phyloP scores from a whole-genome alignment of 2,888 invertebrate genomes.

The Lycia hirtaria region DNA sequence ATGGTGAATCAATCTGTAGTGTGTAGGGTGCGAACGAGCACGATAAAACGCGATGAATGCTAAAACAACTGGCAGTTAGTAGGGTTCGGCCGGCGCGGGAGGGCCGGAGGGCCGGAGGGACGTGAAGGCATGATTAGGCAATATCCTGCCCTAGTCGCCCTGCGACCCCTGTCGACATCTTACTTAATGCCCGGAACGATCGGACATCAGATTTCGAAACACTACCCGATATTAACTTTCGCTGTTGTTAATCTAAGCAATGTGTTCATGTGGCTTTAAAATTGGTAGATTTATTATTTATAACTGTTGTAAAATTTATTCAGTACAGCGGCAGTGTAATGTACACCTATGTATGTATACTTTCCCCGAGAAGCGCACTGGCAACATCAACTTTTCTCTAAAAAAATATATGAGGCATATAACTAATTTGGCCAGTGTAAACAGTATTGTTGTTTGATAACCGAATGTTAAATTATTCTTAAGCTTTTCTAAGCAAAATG shows the following conservation, averaged over 20 bases:
- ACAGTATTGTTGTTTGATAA: too few relatives aligned
- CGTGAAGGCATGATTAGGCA: conserved; percentile 77
- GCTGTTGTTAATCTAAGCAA: conserved; percentile 50
- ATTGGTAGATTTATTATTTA: background rate
- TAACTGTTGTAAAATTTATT: too few relatives aligned
- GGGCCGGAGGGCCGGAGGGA: too few relatives aligned
- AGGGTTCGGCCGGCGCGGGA: conserved; percentile 67
- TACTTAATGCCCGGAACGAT: conserved; percentile 76
- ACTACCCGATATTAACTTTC: conserved; percentile 63
- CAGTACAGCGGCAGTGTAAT: too few relatives aligned
- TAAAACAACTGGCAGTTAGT: conserved; percentile 83
- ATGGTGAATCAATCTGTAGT: conserved; percentile 73
- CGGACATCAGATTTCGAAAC: conserved; percentile 74
- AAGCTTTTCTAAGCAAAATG: too few relatives aligned
- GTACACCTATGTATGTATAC: too few relatives aligned
- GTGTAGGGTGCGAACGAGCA: conserved; percentile 45
- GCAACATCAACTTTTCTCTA: too few relatives aligned
- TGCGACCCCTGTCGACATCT: conserved; percentile 75
- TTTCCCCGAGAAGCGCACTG: too few relatives aligned
- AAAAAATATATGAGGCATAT: too few relatives aligned
- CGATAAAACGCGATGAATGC: conserved; percentile 76
- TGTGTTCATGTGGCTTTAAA: conserved; percentile 10
- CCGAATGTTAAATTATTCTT: too few relatives aligned
- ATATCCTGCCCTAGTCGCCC: conserved; percentile 78
- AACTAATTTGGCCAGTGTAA: too few relatives aligned